Evolutionary conservation across 2,888 invertebrate species (phyloP).

Genomic region (Agrochola litura): DNA sequence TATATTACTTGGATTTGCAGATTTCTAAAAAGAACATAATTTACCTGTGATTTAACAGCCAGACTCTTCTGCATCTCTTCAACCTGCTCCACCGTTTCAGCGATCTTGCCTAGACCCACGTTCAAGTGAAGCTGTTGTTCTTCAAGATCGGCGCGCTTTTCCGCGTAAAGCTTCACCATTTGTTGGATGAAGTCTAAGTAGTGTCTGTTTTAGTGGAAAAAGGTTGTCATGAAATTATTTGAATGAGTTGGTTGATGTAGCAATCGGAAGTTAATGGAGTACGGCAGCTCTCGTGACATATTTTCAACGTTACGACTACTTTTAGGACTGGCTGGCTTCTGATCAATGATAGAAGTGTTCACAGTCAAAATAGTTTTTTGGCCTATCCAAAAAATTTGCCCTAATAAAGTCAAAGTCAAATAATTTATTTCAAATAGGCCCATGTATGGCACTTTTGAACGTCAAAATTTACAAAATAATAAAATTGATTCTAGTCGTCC

Average conservation of each 20-base stretch:
- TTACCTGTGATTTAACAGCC: constrained; percentile 97
- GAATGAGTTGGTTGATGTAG: no score
- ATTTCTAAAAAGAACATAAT: not conserved
- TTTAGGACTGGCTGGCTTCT: no score
- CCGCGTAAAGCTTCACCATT: constrained; percentile 99
- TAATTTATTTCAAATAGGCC: no score
- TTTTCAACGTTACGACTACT: not conserved
- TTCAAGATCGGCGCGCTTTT: constrained; percentile 99
- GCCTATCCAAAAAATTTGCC: no score
- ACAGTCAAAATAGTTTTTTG: not conserved
- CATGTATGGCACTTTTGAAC: no score
- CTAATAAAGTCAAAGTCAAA: no score
- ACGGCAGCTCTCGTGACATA: no score
- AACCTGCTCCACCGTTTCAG: constrained; percentile 99
- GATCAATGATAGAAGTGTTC: not conserved
- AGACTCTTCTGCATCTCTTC: constrained; percentile 99
- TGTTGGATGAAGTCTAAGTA: constrained; percentile 99
- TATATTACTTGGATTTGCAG: not conserved
- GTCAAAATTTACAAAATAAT: no score
- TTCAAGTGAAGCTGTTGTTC: constrained; percentile 99
- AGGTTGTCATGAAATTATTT: not conserved
- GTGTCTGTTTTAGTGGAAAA: constrained; percentile 90
- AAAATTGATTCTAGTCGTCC: no score
- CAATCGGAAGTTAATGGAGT: no score
- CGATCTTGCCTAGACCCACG: constrained; percentile 99